Percentiles rank a stretch among this genome's conserved stretches.
These are phyloP conservation scores for Acanthosepion lycidas DNA, from an alignment of 2,888 invertebrate genomes.

Conservation along the genomic window DNA sequence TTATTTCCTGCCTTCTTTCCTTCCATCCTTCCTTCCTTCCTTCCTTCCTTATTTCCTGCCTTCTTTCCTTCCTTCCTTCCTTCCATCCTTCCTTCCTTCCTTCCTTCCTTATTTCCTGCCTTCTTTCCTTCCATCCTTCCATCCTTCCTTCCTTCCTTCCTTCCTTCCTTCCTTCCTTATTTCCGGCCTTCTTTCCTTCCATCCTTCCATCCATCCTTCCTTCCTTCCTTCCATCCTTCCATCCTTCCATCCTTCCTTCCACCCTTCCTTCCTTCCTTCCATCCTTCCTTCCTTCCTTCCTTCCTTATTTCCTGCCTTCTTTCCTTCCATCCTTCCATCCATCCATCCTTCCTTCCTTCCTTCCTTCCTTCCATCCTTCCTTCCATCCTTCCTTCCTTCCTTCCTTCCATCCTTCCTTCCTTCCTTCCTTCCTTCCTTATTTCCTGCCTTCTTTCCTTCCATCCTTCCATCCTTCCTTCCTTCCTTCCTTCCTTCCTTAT, in stretches of 20 bases:
- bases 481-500: not conserved
- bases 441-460: not conserved
- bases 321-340: not conserved
- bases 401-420: not conserved
- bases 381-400: not conserved
- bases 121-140: not conserved
- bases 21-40: not conserved
- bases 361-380: not conserved
- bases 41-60: not conserved
- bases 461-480: not conserved
- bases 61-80: not conserved
- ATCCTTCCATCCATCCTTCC: not conserved
- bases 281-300: not conserved
- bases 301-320: too few relatives aligned
- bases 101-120: too few relatives aligned
- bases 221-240: not conserved
- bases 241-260: not conserved
- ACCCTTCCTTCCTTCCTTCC: not conserved
- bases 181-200: not conserved
- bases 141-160: not conserved
- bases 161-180: not conserved
- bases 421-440: not conserved
- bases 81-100: not conserved
- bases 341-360: not conserved
- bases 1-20: too few relatives aligned